These are phyloP conservation scores for Lutraria lutraria DNA, from an alignment of 2,888 invertebrate species.

Conservation along the genomic window DNA sequence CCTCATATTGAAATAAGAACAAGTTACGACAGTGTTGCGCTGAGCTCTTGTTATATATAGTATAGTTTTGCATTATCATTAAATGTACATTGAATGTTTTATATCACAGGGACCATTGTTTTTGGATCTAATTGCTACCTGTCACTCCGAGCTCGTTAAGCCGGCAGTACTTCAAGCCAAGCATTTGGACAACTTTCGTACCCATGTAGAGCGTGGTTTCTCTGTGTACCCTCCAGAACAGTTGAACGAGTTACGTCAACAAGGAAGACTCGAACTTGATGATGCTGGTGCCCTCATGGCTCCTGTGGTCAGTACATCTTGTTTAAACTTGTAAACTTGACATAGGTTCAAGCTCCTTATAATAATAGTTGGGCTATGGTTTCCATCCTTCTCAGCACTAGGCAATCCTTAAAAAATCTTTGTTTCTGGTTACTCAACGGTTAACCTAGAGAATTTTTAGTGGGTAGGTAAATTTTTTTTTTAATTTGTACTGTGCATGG, in stretches of 20 bases:
- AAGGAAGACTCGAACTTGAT: constrained; percentile 81
- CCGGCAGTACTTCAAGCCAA: constrained; percentile 84
- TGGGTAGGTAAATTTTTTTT: no score
- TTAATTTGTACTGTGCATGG: no score
- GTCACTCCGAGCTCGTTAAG: constrained; percentile 85
- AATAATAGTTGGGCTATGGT: no score
- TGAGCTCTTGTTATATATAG: no score
- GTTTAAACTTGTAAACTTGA: not conserved
- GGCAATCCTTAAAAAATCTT: no score
- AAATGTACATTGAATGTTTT: not conserved
- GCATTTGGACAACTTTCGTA: constrained; percentile 82
- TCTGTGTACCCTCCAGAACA: constrained; percentile 86
- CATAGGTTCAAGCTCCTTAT: not conserved
- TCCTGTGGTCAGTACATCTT: constrained; percentile 69
- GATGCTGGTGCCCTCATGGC: constrained; percentile 79
- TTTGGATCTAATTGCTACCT: constrained; percentile 86
- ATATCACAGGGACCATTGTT: constrained; percentile 82
- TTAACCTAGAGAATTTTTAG: no score
- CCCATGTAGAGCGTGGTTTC: constrained; percentile 83
- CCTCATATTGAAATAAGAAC: no score
- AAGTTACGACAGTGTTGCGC: no score
- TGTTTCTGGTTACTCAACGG: no score
- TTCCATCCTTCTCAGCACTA: no score
- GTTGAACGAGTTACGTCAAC: constrained; percentile 81
- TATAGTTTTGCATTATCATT: no score